Conservation (phyloP, 1,140 invertebrate species). For the Mycetomoellerius zeteki region DNA sequence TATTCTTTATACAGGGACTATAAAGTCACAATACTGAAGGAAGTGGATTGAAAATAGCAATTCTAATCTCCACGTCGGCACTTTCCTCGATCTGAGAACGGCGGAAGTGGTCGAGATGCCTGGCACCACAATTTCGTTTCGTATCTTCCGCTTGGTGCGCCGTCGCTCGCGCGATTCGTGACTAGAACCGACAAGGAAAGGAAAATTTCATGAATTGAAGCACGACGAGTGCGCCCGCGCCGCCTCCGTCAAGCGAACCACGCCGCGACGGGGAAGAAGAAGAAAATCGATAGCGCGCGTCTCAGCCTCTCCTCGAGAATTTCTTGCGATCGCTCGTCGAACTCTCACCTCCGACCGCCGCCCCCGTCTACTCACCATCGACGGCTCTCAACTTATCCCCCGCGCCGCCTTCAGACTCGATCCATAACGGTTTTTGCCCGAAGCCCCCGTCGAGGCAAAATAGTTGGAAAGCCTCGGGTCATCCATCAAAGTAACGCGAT, state of each 20-base stretch:
- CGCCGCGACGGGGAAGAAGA: slow-evolving; percentile 65
- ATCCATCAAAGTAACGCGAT: slow-evolving; percentile 77
- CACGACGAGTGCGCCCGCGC: slow-evolving; percentile 66
- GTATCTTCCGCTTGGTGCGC: slow-evolving; percentile 53
- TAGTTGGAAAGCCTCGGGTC: slow-evolving; percentile 72
- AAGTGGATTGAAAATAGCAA: slow-evolving; percentile 48
- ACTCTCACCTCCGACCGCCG: slow-evolving; percentile 71
- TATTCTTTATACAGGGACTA: slow-evolving; percentile 5
- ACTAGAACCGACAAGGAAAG: slow-evolving; percentile 66
- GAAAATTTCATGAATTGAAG: slow-evolving; percentile 76
- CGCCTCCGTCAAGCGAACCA: slow-evolving; percentile 53
- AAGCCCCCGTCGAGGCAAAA: slow-evolving; percentile 72
- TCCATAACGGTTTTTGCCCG: slow-evolving; percentile 75
- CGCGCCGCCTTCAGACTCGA: slow-evolving; percentile 66
- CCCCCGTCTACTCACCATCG: slow-evolving; percentile 35
- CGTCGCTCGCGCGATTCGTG: slow-evolving; percentile 48
- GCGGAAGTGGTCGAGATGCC: slow-evolving; percentile 57
- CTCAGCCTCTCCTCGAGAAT: slow-evolving; percentile 70
- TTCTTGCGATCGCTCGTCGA: slow-evolving; percentile 77
- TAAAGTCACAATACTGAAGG: not conserved
- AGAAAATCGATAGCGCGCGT: slow-evolving; percentile 75
- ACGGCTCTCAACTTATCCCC: slow-evolving; percentile 71
- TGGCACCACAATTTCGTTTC: slow-evolving; percentile 71
- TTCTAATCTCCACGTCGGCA: slow-evolving; percentile 49
- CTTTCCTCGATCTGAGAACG: slow-evolving; percentile 13